phyloP scores from a whole-genome alignment of 92 coral and sea anemone species.

The Hydrozoanthus gracilis region DNA sequence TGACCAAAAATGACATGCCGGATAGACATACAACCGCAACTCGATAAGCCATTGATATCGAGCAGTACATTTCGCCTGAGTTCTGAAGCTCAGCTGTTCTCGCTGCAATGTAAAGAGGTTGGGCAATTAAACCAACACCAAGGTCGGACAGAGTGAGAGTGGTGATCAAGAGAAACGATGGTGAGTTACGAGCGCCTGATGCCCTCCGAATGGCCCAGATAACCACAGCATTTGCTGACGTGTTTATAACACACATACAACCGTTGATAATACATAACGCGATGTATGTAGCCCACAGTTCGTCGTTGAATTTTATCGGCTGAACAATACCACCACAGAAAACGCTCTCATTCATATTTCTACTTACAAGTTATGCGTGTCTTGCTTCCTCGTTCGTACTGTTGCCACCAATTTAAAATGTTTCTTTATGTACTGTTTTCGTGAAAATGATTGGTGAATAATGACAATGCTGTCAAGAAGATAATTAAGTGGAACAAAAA shows the following conservation, averaged over 20 bases:
- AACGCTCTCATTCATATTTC: not conserved
- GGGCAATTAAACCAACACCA: conserved; percentile 14
- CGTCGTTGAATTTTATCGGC: conserved; percentile 7
- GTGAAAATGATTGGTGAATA: no score
- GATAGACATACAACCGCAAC: conserved; percentile 24
- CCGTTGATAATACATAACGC: not conserved
- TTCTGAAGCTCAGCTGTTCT: conserved; percentile 15
- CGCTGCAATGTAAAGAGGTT: conserved; percentile 17
- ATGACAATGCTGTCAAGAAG: no score
- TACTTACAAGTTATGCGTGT: no score
- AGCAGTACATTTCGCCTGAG: not conserved
- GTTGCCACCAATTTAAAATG: no score
- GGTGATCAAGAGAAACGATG: conserved; percentile 15
- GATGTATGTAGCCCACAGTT: not conserved
- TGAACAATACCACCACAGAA: conserved; percentile 16
- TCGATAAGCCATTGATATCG: conserved; percentile 12
- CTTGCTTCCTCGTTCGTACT: no score
- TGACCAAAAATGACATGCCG: conserved; percentile 18
- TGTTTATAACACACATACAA: not conserved
- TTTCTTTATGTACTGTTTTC: no score
- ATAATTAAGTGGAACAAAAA: no score
- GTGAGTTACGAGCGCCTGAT: not conserved
- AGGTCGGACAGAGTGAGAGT: conserved; percentile 23
- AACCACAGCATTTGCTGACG: not conserved
- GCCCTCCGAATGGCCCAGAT: not conserved